A percentile compares a stretch with the other conserved stretches of the same genome.
These are phyloP conservation scores for Crocallis elinguaria DNA, from an alignment of 2,888 invertebrate species.

Conservation along the genomic window DNA sequence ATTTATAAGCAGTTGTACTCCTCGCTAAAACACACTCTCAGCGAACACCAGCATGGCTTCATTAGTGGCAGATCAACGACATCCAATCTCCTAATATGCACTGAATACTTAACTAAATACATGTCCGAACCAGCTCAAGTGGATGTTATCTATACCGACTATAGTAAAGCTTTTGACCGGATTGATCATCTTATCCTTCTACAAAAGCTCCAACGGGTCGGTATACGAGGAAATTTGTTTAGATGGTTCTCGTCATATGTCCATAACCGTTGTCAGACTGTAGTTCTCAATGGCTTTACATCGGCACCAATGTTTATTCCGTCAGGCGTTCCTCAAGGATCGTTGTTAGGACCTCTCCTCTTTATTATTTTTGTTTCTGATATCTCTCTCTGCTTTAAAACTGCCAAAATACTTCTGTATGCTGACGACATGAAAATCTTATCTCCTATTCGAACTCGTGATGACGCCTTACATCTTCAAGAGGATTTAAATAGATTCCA, in stretches of 20 bases:
- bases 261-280: conserved; percentile 19
- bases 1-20: conserved; percentile 2
- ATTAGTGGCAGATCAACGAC: conserved; percentile 14
- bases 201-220: background rate
- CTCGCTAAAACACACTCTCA: conserved; percentile 2
- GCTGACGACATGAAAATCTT: background rate
- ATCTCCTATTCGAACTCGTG: background rate
- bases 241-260: conserved; percentile 20
- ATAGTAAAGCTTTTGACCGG: conserved; percentile 15
- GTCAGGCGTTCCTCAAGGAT: conserved; percentile 9
- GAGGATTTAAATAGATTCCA: conserved; percentile 1
- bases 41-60: conserved; percentile 11
- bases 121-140: conserved; percentile 15
- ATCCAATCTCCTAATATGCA: conserved; percentile 12
- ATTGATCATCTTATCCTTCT: conserved; percentile 10
- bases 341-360: background rate
- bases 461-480: conserved; percentile 2
- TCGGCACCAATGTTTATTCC: background rate
- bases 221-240: conserved; percentile 8
- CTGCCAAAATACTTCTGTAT: conserved; percentile 12
- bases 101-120: background rate
- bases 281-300: conserved; percentile 14
- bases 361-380: conserved; percentile 5
- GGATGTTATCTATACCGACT: conserved; percentile 16
- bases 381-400: conserved; percentile 3